Base-by-base conservation (phyloP, 2,797 vertebrate genomes). In the Squalus acanthias region DNA sequence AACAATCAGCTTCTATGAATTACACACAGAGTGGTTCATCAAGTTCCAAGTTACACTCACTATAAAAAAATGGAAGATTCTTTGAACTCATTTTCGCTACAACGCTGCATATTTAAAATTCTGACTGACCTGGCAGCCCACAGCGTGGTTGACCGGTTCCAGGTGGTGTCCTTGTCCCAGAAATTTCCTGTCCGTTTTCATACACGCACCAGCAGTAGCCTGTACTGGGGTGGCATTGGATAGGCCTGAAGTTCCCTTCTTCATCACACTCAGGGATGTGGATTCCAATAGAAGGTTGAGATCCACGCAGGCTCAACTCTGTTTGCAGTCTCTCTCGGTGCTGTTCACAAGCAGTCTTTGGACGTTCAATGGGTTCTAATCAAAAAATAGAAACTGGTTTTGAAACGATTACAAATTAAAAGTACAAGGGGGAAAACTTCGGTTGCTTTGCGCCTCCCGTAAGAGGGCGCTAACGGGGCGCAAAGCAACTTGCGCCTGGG, bases 181-280 rank as follows among this genome's bases (percentile, higher is more conserved):
- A 93, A 96, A 98, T 97, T 97, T 99, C 98, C 94, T 98, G 98
- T 3, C 99, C 99, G 0, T 96, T 97, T 0, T 1, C 96, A 9
- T 98, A 98, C 97, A 99, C 99, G 0, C 99, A 99, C 99, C 99
- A 99, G 97, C 99, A 99, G 96, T 98, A 96, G 95, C 99, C 98
- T 0, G 98, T 98, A 96, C 98, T 98, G 15, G 97, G 15, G 0
- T 98, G 98, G 96, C 99, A 99, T 97, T 99, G 98, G 70, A 98
- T 97, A 0, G 98, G 96, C 85, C 97, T 97, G 97, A 99, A 99
- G 57, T 97, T 97, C 3, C 99, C 98, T 20, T 97, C 97, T 4
- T 97, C 97, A 0, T 98, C 97, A 0, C 98, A 98, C 50, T 98
- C 97, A 0, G 98, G 97, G 26, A 98, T 60, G n/a, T 98, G 97